Conservation (phyloP, 2,888 invertebrate species). For the Hanleya hanleyi region DNA sequence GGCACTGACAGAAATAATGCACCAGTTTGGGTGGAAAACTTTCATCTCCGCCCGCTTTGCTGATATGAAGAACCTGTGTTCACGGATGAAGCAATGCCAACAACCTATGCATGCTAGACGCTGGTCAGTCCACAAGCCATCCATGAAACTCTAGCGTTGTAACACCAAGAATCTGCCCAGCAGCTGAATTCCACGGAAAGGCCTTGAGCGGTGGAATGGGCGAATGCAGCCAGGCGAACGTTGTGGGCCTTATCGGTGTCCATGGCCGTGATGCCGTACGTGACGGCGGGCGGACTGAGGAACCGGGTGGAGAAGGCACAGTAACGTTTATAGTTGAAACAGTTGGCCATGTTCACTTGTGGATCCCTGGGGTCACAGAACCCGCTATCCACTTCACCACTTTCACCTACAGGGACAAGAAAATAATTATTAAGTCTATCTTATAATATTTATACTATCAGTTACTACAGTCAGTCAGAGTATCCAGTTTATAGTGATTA, state of each 20-base stretch:
- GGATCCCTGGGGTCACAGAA: neutral
- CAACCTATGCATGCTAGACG: neutral
- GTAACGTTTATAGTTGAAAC: neutral
- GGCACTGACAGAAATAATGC: too few relatives aligned
- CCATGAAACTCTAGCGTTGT: neutral
- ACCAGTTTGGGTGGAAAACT: too few relatives aligned
- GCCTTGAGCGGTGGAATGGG: neutral
- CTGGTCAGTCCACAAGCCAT: neutral
- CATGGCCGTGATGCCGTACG: neutral
- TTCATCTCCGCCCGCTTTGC: too few relatives aligned
- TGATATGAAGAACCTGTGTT: too few relatives aligned
- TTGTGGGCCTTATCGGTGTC: neutral
- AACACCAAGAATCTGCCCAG: slow-evolving; percentile 4
- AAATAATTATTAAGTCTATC: too few relatives aligned
- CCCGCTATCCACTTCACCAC: neutral
- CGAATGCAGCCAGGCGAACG: neutral
- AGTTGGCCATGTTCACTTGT: neutral
- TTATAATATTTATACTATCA: too few relatives aligned
- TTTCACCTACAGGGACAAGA: too few relatives aligned
- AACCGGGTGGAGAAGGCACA: neutral
- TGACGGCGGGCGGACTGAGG: neutral
- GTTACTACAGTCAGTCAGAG: too few relatives aligned
- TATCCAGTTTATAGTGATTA: too few relatives aligned
- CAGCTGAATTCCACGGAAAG: neutral
- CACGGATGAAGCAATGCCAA: too few relatives aligned